phyloP scores from a whole-genome alignment of 2,888 invertebrate species.

The Argynnis bischoffii region DNA sequence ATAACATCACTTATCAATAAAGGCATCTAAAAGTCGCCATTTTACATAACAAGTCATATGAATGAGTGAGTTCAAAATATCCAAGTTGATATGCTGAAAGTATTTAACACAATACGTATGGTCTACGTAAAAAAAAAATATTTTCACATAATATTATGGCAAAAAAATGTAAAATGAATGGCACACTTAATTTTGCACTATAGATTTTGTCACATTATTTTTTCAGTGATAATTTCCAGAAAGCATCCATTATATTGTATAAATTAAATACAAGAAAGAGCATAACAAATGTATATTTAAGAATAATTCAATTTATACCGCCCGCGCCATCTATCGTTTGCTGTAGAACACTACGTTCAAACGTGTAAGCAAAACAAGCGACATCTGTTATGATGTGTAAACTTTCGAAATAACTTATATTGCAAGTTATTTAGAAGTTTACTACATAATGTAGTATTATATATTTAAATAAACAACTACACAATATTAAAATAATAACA shows the following conservation, averaged over 20 bases:
- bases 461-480: not conserved
- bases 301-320: not conserved
- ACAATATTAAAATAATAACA: not conserved
- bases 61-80: not conserved
- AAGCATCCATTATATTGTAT: conserved; percentile 3
- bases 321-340: conserved; percentile 1
- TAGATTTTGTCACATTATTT: not conserved
- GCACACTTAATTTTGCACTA: conserved; percentile 16
- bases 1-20: conserved; percentile 29
- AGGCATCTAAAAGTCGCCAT: conserved; percentile 8
- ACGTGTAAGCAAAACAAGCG: not conserved
- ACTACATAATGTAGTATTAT: not conserved
- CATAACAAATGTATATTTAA: not conserved
- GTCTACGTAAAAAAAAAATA: conserved; percentile 3
- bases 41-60: conserved; percentile 8
- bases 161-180: conserved; percentile 2
- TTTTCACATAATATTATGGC: conserved; percentile 1
- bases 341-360: not conserved
- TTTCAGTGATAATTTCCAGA: not conserved
- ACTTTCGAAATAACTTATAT: not conserved
- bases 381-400: conserved; percentile 3
- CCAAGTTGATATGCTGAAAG: conserved; percentile 5
- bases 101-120: conserved; percentile 5
- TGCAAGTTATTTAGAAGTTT: not conserved
- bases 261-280: conserved; percentile 3